Conservation (phyloP, 2,113 vertebrate genomes). For the Syngnathus floridae region DNA sequence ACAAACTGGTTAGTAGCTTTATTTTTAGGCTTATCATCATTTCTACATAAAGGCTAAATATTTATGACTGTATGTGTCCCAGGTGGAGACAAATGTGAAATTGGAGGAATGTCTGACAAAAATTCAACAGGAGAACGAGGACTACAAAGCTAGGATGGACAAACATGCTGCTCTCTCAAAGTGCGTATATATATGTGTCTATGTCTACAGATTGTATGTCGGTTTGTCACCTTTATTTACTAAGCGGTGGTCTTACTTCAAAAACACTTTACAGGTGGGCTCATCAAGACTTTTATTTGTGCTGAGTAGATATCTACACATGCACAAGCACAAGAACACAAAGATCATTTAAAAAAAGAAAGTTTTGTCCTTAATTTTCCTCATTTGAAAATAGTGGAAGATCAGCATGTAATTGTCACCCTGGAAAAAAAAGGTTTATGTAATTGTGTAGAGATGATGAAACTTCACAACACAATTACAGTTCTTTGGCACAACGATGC, state of each 20-base stretch:
- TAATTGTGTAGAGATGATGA: background rate
- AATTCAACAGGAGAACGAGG: constrained; percentile 92
- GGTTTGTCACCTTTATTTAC: background rate
- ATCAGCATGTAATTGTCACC: too few species aligned
- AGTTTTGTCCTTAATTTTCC: too few species aligned
- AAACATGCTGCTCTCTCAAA: constrained; percentile 88
- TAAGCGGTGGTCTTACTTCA: background rate
- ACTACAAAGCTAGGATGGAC: constrained; percentile 88
- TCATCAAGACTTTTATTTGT: background rate
- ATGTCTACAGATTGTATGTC: background rate
- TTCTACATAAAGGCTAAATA: background rate
- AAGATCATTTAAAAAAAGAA: too few species aligned
- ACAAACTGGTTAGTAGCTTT: constrained; percentile 78
- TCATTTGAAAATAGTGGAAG: too few species aligned
- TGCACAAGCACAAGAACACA: too few species aligned
- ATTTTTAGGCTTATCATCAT: background rate
- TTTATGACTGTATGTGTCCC: constrained; percentile 1
- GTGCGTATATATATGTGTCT: constrained; percentile 57
- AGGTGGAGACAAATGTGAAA: constrained; percentile 83
- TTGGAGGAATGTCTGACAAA: constrained; percentile 83
- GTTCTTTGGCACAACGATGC: too few species aligned
- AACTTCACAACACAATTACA: too few species aligned
- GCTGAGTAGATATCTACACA: background rate
- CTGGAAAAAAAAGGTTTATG: too few species aligned
- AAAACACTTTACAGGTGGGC: background rate